These are phyloP conservation scores for Drosophila hamatofila DNA, from an alignment of 2,888 invertebrate species.

Conservation along the genomic window DNA sequence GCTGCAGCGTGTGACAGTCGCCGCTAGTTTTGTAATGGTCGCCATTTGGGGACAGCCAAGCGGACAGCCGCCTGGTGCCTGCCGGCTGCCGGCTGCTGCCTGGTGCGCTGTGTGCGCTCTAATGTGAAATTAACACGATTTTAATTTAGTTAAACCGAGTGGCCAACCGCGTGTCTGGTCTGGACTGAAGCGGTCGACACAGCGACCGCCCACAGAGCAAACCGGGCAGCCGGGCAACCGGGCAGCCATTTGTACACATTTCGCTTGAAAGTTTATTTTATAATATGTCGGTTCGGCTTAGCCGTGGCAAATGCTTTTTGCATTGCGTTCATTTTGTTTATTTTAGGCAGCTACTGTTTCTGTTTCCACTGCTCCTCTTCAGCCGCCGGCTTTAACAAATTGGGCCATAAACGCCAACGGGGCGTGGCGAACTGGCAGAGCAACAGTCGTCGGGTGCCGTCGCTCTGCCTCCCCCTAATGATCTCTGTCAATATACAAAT, in stretches of 20 bases:
- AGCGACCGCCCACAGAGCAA: conserved; percentile 1
- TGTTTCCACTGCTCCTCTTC: conserved; percentile 16
- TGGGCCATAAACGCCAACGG: conserved; percentile 38
- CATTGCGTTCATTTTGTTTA: conserved; percentile 72
- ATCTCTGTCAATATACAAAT: conserved; percentile 52
- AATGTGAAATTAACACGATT: conserved; percentile 82
- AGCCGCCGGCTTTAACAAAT: conserved; percentile 60
- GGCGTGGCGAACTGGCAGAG: conserved; percentile 24
- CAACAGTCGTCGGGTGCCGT: conserved; percentile 15
- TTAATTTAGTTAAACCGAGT: conserved; percentile 81
- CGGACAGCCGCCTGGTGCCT: conserved; percentile 28
- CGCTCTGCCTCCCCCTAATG: conserved; percentile 38
- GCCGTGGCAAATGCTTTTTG: conserved; percentile 65
- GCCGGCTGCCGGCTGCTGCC: conserved; percentile 7
- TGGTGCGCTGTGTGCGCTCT: conserved; percentile 72
- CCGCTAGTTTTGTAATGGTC: conserved; percentile 59
- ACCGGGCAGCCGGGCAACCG: not conserved
- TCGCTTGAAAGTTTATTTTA: conserved; percentile 69
- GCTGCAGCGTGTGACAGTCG: conserved; percentile 57
- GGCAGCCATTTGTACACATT: conserved; percentile 25
- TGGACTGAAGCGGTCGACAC: conserved; percentile 8
- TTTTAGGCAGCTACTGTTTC: conserved; percentile 53
- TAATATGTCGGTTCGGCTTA: conserved; percentile 65
- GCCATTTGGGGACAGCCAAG: conserved; percentile 54
- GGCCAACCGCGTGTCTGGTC: conserved; percentile 66